Evolutionary conservation across 1,140 invertebrate genomes (phyloP).

Genomic region (Leguminivora glycinivorella): DNA sequence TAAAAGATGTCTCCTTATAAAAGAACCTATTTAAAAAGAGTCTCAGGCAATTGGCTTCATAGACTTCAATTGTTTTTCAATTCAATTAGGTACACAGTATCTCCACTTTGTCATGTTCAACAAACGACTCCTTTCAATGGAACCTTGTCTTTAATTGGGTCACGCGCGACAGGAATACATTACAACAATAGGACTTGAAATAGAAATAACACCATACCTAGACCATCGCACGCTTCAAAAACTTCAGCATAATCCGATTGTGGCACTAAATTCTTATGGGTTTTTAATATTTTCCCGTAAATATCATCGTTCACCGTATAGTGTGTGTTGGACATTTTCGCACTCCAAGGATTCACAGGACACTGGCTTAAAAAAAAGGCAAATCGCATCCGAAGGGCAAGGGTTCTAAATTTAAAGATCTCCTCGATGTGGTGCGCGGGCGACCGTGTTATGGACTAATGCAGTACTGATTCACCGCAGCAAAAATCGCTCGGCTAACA

Average conservation of each 20-base stretch:
- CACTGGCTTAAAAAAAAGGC: constrained; percentile 51
- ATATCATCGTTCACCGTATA: constrained; percentile 70
- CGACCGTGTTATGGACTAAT: constrained; percentile 72
- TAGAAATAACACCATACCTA: constrained; percentile 47
- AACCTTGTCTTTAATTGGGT: constrained; percentile 14
- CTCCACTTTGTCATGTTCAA: background rate
- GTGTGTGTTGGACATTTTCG: constrained; percentile 61
- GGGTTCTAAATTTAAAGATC: constrained; percentile 72
- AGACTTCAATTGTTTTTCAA: constrained; percentile 5
- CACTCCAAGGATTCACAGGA: constrained; percentile 37
- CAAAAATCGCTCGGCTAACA: constrained; percentile 66
- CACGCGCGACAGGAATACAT: constrained; percentile 14
- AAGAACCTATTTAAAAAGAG: background rate
- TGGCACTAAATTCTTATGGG: constrained; percentile 46
- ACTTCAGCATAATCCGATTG: constrained; percentile 66
- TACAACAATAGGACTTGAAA: background rate
- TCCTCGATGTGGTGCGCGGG: constrained; percentile 58
- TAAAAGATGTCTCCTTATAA: background rate
- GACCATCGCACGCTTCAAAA: constrained; percentile 64
- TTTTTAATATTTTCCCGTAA: constrained; percentile 72
- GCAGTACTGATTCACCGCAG: constrained; percentile 71
- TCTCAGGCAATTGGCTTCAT: background rate
- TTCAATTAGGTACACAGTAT: constrained; percentile 14
- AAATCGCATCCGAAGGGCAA: constrained; percentile 48
- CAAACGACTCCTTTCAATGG: background rate